A percentile compares a stretch with the other conserved stretches of the same genome.
These are phyloP conservation scores for Euphydryas editha DNA, from an alignment of 2,888 invertebrate genomes.

Conservation along the genomic window DNA sequence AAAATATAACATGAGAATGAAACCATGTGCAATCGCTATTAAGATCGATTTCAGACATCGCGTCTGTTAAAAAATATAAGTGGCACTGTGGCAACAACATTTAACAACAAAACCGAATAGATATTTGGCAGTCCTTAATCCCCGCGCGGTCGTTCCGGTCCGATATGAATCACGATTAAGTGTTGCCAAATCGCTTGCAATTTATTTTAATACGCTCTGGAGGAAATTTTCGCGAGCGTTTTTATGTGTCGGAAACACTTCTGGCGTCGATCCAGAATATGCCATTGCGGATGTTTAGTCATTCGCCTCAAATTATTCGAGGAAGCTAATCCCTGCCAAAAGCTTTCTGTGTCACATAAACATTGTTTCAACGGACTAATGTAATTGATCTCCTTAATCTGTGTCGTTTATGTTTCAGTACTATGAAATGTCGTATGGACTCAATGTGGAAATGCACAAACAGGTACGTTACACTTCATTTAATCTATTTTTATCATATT, in stretches of 20 bases:
- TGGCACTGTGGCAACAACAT: too few species aligned
- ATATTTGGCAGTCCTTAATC: conserved; percentile 76
- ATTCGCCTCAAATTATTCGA: conserved; percentile 77
- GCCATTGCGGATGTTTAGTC: conserved; percentile 80
- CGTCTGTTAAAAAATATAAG: conserved; percentile 33
- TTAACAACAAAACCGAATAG: conserved; percentile 57
- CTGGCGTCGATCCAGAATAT: conserved; percentile 75
- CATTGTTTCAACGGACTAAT: conserved; percentile 55
- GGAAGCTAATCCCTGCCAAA: conserved; percentile 79
- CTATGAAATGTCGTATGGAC: conserved; percentile 98
- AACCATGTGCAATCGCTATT: conserved; percentile 29
- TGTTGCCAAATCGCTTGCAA: conserved; percentile 83
- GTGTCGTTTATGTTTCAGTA: conserved; percentile 89
- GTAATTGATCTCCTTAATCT: conserved; percentile 57
- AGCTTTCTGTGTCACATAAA: conserved; percentile 68
- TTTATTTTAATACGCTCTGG: conserved; percentile 82
- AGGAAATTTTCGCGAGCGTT: conserved; percentile 79
- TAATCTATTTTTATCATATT: conserved; percentile 2
- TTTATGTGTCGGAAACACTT: conserved; percentile 83
- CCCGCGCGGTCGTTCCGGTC: conserved; percentile 72
- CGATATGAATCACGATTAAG: conserved; percentile 82
- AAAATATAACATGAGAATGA: conserved; percentile 18
- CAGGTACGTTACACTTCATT: conserved; percentile 86
- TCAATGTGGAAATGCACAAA: conserved; percentile 99
- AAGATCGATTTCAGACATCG: conserved; percentile 26